A percentile compares a stretch with the other conserved stretches of the same genome.
These are phyloP conservation scores for Poeciliopsis paucimaculata DNA, from an alignment of 2,797 vertebrate species.

Conservation along the genomic window DNA sequence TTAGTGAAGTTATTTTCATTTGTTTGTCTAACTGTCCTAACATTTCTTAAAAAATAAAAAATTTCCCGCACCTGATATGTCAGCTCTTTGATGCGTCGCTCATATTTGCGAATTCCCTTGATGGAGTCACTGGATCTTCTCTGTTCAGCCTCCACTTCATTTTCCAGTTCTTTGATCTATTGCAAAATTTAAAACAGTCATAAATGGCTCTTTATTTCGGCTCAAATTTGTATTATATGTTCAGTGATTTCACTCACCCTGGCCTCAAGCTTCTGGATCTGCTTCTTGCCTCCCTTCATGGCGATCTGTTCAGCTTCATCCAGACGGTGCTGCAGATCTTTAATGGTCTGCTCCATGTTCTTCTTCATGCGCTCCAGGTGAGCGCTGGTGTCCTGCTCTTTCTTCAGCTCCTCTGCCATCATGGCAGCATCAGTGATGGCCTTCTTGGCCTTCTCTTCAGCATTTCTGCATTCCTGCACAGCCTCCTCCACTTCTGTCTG, in stretches of 20 bases:
- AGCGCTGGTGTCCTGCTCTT: slow-evolving; percentile 87
- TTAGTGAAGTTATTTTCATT: too few species aligned
- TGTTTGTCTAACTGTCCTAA: not conserved
- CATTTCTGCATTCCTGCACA: slow-evolving; percentile 87
- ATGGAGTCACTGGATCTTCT: slow-evolving; percentile 71
- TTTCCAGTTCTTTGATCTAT: slow-evolving; percentile 79
- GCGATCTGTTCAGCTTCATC: slow-evolving; percentile 91
- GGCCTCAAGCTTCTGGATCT: slow-evolving; percentile 90
- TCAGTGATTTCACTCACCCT: slow-evolving; percentile 63
- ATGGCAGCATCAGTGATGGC: slow-evolving; percentile 75
- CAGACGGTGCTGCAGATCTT: slow-evolving; percentile 84
- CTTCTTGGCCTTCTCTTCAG: slow-evolving; percentile 93
- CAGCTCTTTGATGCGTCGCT: slow-evolving; percentile 80
- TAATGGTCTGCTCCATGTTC: slow-evolving; percentile 80
- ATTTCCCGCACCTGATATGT: slow-evolving; percentile 75
- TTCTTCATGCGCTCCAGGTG: slow-evolving; percentile 88
- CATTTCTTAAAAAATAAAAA: not conserved
- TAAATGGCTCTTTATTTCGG: too few species aligned
- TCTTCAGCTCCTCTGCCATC: slow-evolving; percentile 78
- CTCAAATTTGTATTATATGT: too few species aligned
- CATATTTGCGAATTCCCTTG: slow-evolving; percentile 81
- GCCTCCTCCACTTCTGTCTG: slow-evolving; percentile 86
- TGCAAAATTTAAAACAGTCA: not conserved
- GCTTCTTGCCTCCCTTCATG: slow-evolving; percentile 92
- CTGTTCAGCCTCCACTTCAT: slow-evolving; percentile 79